phyloP scores from a whole-genome alignment of 2,797 vertebrate genomes.

The Coregonus suidteri region DNA sequence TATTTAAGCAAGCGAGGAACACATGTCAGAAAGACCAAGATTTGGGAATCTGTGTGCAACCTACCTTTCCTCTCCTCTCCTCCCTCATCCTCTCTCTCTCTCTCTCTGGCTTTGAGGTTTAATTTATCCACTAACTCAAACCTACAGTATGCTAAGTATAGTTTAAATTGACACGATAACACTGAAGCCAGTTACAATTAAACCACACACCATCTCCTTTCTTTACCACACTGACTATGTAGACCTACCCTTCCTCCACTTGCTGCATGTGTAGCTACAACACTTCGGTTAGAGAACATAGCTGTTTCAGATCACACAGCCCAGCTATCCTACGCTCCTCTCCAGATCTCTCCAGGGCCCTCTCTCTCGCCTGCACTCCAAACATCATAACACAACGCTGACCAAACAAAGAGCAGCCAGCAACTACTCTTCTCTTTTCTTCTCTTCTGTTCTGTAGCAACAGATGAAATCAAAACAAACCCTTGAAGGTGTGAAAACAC shows the following conservation, averaged over 20 bases:
- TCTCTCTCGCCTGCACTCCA: not conserved
- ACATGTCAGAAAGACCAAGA: not conserved
- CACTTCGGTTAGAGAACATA: slow-evolving; percentile 21
- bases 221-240: no score
- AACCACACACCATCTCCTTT: not conserved
- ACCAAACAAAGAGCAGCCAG: slow-evolving; percentile 16
- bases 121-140: not conserved
- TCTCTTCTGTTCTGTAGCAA: not conserved
- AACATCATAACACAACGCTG: slow-evolving; percentile 18
- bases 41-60: not conserved
- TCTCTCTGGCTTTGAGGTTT: not conserved
- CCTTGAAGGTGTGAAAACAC: slow-evolving; percentile 1
- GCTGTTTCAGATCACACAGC: slow-evolving; percentile 21
- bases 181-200: slow-evolving; percentile 3
- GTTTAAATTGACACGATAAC: no score
- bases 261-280: no score
- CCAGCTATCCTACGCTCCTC: not conserved
- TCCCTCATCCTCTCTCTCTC: not conserved
- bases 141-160: no score
- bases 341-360: slow-evolving; percentile 16
- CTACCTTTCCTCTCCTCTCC: not conserved
- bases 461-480: slow-evolving; percentile 23
- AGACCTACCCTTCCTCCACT: no score
- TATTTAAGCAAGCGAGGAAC: slow-evolving; percentile 10
- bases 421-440: not conserved